Percentiles rank a stretch among this genome's conserved stretches.
Evolutionary conservation across 2,888 invertebrate species (phyloP).

Genomic region (Tachina lurida): DNA sequence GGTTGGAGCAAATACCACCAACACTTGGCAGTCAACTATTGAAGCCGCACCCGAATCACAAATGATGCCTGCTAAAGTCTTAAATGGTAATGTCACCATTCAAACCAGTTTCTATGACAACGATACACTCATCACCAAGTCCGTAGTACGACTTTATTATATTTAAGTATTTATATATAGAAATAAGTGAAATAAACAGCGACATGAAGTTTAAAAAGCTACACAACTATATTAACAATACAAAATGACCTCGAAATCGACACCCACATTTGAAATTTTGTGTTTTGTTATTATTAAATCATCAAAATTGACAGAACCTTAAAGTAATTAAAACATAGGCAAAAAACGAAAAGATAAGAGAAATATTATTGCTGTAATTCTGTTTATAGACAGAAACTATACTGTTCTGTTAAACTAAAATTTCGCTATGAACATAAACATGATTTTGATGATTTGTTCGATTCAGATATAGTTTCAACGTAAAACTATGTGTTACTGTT

Average conservation of each 20-base stretch:
- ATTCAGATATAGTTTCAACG: not conserved
- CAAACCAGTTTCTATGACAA: conserved; percentile 99
- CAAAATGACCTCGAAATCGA: conserved; percentile 12
- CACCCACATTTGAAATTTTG: conserved; percentile 33
- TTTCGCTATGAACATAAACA: no score
- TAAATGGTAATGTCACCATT: conserved; percentile 98
- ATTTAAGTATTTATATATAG: conserved; percentile 84
- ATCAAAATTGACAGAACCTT: conserved; percentile 29
- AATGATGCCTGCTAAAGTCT: conserved; percentile 99
- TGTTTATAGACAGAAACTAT: not conserved
- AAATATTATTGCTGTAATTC: not conserved
- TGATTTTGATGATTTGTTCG: no score
- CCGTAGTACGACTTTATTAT: conserved; percentile 97
- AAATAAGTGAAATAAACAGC: not conserved
- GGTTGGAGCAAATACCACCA: conserved; percentile 98
- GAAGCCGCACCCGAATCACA: conserved; percentile 99
- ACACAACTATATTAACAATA: not conserved
- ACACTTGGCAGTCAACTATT: conserved; percentile 99
- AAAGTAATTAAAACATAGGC: conserved; percentile 3
- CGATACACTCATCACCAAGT: conserved; percentile 96
- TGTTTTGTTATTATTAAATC: conserved; percentile 17
- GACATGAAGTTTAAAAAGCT: conserved; percentile 28
- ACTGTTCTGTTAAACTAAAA: no score
- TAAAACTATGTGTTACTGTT: not conserved
- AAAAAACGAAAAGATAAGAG: not conserved